Percentiles rank a stretch among this genome's conserved stretches.
These are phyloP conservation scores for Ladona fulva DNA, from an alignment of 1,140 invertebrate species.

Conservation along the genomic window DNA sequence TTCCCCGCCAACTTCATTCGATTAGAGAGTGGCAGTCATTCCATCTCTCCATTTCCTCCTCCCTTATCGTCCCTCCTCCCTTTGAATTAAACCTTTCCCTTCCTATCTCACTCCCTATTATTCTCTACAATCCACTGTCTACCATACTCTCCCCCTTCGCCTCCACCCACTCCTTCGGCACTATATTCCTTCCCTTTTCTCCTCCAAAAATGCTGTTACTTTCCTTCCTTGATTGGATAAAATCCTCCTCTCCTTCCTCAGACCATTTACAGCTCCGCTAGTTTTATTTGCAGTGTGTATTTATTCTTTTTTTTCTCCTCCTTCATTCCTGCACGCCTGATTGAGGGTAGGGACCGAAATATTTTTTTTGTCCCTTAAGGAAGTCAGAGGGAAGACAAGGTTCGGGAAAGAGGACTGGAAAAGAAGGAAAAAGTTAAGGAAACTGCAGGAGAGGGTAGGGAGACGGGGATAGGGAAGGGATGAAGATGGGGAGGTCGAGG, in stretches of 20 bases:
- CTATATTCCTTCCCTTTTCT: background rate
- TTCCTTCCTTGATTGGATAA: background rate
- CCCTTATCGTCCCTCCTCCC: background rate
- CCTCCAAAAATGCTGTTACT: background rate
- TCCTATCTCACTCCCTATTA: background rate
- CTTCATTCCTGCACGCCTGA: background rate
- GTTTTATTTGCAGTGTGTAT: background rate
- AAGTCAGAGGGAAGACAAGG: background rate
- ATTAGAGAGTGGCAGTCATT: too few species aligned
- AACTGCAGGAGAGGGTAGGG: too few species aligned
- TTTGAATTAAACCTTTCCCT: background rate
- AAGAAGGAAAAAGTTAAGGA: too few species aligned
- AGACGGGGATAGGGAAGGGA: background rate
- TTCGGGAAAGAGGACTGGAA: too few species aligned
- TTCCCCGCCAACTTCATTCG: too few species aligned
- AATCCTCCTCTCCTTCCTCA: background rate
- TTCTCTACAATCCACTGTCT: background rate
- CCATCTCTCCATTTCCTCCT: too few species aligned
- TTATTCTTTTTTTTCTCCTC: slow-evolving; percentile 2
- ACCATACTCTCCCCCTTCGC: background rate
- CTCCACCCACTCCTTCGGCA: background rate
- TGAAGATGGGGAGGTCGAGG: background rate
- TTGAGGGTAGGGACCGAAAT: too few species aligned
- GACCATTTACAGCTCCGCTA: background rate
- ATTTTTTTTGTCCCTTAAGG: too few species aligned